Base-by-base conservation (phyloP, 1,140 invertebrate species). In the Nymphalis io region DNA sequence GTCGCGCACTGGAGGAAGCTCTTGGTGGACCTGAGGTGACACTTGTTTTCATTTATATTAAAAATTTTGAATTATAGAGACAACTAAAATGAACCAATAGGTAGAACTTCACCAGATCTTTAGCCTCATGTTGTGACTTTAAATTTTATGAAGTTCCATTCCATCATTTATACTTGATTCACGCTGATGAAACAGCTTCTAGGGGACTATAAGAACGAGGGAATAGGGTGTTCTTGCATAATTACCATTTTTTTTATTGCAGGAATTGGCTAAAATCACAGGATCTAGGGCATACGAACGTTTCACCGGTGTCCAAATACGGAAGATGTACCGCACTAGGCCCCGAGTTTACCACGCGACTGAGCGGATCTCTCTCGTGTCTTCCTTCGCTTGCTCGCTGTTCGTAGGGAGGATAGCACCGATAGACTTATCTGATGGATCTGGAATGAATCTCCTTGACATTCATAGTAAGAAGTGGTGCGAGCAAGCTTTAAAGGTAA, bases 391-490 rank as follows among this genome's bases (percentile, higher is more conserved):
- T 0, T 96, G 96, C 60, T 97, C 96, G 0, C 83, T 99, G 18
- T 96, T 99, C 77, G 83, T 98, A n/a, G 98, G 98, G 1, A 92
- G 95, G 79, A 96, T 98, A 80, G 98, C 97, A 0, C 95, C 96
- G 0, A 98, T 99, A 58, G 98, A 99, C 88, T 94, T 94, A 71
- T 95, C 97, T 0, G 98, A 99, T 92, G 98, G 95, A 0, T 99
- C 98, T 3, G 98, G 98, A 33, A 99, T 99, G 98, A 99, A 99
- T 92, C 92, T 99, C 15, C 91, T 99, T 66, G 95, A 99, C 87
- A 97, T 99, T 44, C 93, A 90, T 39, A 94, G 86, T 0, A 96
- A 96, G 92, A 92, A 92, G 46, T 99, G 98, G 98, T 93, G 95
- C 68, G 84, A 94, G 38, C 81, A 93, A 20, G 95, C 97, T 80